A percentile compares a stretch with the other conserved stretches of the same genome.
phyloP scores from a whole-genome alignment of 1,140 invertebrate genomes.

The Drosophila auraria region DNA sequence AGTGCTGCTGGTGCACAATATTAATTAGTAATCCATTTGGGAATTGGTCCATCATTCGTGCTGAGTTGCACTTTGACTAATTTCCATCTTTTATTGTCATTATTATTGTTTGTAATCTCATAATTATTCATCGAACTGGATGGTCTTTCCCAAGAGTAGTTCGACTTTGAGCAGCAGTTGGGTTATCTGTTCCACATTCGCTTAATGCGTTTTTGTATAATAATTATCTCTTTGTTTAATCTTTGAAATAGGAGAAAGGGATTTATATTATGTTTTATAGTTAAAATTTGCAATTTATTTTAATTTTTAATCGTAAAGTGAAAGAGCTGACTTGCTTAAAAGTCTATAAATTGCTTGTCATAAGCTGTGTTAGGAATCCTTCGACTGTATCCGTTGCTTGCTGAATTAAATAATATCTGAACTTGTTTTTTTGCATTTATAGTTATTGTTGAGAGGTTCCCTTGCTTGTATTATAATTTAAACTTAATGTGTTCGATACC shows the following conservation, averaged over 20 bases:
- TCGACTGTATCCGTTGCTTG: background rate
- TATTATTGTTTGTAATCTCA: constrained; percentile 1
- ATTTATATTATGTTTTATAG: too few relatives aligned
- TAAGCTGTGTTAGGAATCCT: background rate
- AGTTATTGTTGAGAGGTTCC: background rate
- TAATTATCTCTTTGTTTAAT: too few relatives aligned
- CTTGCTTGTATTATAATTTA: background rate
- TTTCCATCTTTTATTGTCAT: background rate
- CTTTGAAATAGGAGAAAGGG: too few relatives aligned
- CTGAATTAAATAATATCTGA: background rate
- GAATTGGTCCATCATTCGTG: background rate
- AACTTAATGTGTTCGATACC: constrained; percentile 8
- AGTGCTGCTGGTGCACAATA: constrained; percentile 30
- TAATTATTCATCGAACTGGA: constrained; percentile 2
- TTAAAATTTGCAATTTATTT: too few relatives aligned
- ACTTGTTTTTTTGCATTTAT: background rate
- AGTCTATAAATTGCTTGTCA: too few relatives aligned
- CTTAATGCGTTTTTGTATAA: too few relatives aligned
- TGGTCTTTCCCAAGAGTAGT: background rate
- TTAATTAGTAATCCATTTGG: constrained; percentile 26
- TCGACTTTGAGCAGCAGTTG: constrained; percentile 2
- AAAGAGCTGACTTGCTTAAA: too few relatives aligned
- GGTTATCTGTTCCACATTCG: background rate
- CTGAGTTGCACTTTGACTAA: constrained; percentile 15
- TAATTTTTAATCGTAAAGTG: too few relatives aligned